Evolutionary conservation across 2,113 vertebrate genomes (phyloP).

Genomic region (Plectropomus leopardus): DNA sequence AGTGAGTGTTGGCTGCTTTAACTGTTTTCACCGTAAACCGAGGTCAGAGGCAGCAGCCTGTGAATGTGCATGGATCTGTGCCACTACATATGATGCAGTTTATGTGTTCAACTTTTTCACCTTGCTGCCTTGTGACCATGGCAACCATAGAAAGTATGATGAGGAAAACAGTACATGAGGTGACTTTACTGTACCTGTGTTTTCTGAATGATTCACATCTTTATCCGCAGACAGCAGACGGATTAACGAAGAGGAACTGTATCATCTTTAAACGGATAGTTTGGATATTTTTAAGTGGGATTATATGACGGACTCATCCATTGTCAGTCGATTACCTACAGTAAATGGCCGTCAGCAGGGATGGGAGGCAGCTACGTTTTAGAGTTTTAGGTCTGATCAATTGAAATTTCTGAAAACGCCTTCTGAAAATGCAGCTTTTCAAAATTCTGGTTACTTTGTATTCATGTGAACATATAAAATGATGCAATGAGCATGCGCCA

Average conservation of each 20-base stretch:
- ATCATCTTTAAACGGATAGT: background rate
- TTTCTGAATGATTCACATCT: background rate
- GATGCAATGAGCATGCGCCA: no score
- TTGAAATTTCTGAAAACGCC: no score
- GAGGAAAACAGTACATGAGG: background rate
- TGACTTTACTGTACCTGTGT: background rate
- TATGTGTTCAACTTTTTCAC: background rate
- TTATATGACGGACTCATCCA: no score
- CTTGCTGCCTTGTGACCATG: background rate
- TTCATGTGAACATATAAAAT: no score
- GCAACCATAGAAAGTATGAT: background rate
- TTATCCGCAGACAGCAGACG: background rate
- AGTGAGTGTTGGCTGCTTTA: background rate
- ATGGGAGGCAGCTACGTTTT: no score
- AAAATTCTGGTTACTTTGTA: no score
- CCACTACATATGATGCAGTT: background rate
- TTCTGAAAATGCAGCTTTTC: no score
- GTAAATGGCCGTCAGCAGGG: no score
- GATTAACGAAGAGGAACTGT: background rate
- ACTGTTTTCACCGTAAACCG: conserved; percentile 1
- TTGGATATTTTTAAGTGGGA: no score
- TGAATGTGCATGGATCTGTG: no score
- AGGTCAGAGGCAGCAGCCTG: background rate
- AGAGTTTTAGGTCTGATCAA: no score
- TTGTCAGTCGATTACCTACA: no score